A percentile compares a stretch with the other conserved stretches of the same genome.
Conservation (phyloP, 2,888 invertebrate genomes). For the Daptonema setosum region DNA sequence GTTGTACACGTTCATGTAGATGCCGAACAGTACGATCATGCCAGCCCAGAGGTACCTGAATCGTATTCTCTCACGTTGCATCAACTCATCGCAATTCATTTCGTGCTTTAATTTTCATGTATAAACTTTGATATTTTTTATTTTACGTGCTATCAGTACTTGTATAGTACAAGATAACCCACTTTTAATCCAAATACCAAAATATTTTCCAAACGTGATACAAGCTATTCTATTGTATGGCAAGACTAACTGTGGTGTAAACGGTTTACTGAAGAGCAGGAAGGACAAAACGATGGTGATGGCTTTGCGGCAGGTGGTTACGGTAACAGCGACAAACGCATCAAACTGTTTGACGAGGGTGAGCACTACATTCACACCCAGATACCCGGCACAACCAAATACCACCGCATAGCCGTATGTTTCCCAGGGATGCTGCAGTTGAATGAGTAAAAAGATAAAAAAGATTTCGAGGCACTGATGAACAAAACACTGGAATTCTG, state of each 20-base stretch:
- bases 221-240: too few species aligned
- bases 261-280: constrained; percentile 74
- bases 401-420: constrained; percentile 65
- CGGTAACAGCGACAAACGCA: constrained; percentile 60
- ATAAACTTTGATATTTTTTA: too few species aligned
- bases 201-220: too few species aligned
- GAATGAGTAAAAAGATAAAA: too few species aligned
- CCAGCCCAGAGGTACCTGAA: constrained; percentile 74
- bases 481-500: too few species aligned
- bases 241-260: constrained; percentile 68
- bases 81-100: background rate
- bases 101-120: background rate
- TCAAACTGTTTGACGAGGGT: constrained; percentile 66
- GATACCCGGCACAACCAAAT: constrained; percentile 67
- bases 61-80: background rate
- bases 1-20: constrained; percentile 71
- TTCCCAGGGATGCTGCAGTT: constrained; percentile 37
- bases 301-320: constrained; percentile 41
- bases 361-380: constrained; percentile 76
- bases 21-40: constrained; percentile 60
- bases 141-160: too few species aligned
- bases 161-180: too few species aligned
- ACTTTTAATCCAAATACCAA: too few species aligned
- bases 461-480: too few species aligned
- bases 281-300: constrained; percentile 78